Percentiles rank a stretch among this genome's conserved stretches.
phyloP scores from a whole-genome alignment of 1,140 invertebrate genomes.

The Bombus waltoni region DNA sequence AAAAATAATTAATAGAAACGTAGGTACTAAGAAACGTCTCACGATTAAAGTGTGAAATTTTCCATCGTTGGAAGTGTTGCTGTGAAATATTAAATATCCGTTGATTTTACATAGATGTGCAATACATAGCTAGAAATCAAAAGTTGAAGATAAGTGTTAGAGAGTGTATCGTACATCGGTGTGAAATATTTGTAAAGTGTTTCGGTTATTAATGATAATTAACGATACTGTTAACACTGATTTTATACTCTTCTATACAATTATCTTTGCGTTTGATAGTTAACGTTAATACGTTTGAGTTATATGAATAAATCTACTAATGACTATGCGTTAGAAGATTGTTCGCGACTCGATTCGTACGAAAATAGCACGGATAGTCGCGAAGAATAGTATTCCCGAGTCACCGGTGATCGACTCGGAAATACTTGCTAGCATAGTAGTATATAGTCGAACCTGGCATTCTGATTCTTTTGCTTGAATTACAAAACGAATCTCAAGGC shows the following conservation, averaged over 20 bases:
- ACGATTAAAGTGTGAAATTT: not conserved
- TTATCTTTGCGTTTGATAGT: conserved; percentile 25
- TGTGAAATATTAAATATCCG: conserved; percentile 22
- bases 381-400: conserved; percentile 11
- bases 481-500: conserved; percentile 56
- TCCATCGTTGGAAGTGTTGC: not conserved
- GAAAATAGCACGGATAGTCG: not conserved
- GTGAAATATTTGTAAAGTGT: not conserved
- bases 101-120: conserved; percentile 27
- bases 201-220: not conserved
- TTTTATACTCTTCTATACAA: conserved; percentile 4
- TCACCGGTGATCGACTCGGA: not conserved
- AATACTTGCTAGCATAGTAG: conserved; percentile 7
- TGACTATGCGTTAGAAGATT: conserved; percentile 16
- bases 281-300: not conserved
- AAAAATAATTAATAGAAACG: not conserved
- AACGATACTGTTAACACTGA: not conserved
- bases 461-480: conserved; percentile 43
- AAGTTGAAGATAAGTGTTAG: conserved; percentile 31
- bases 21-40: not conserved
- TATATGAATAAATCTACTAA: not conserved
- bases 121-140: conserved; percentile 41
- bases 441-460: conserved; percentile 48
- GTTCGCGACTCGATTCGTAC: not conserved
- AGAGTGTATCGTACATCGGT: conserved; percentile 13